Base-by-base conservation (phyloP, 2,888 invertebrate species). In the Chrysolina americana region DNA sequence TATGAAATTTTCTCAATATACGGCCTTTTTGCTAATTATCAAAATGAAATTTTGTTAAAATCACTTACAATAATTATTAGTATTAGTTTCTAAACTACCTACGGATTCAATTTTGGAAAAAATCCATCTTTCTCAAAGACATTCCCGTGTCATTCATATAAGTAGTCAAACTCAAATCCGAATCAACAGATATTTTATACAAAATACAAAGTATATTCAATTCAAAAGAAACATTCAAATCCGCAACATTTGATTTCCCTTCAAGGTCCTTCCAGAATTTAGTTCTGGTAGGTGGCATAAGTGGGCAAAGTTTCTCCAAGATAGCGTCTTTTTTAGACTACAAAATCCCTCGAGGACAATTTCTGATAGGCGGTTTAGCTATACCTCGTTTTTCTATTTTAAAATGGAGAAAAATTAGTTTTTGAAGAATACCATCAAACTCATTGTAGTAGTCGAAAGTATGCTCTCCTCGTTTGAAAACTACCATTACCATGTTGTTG, bases 241-340 rank as follows among this genome's bases (percentile, higher is more conserved):
- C 56, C 13, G 56, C 19, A 13, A 56, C 9, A 21, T 23, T 56
- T 23, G 21, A 17, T 17, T 56, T 56, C 23, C 56, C 56, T 56
- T 56, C 21, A 56, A 21, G 56, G 3, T 56, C 56, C 10, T 56
- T 56, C 56, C 23, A 23, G 56, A 56, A 56, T 56, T 56, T 19
- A 17, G 19, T 56, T 56, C 56, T 56, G 56, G 11, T 5, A 56
- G 56, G 2, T 56, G 56, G 56, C 56, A 56, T 56, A 2, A 56
- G 56, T 23, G 56, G 56, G 17, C 21, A 56, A 23, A 23, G n/a
- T 56, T 56, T 56, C 11, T 56, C 23, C 56, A 56, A 13, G 21
- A 56, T 56, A 3, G 56, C 21, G 56, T 47, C 47, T n/a, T 47
- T 6, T 47, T 15, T 47, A 1, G 47, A 47, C n/a, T 47, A 15